phyloP scores from a whole-genome alignment of 1,140 invertebrate species.

The Eueides isabella region DNA sequence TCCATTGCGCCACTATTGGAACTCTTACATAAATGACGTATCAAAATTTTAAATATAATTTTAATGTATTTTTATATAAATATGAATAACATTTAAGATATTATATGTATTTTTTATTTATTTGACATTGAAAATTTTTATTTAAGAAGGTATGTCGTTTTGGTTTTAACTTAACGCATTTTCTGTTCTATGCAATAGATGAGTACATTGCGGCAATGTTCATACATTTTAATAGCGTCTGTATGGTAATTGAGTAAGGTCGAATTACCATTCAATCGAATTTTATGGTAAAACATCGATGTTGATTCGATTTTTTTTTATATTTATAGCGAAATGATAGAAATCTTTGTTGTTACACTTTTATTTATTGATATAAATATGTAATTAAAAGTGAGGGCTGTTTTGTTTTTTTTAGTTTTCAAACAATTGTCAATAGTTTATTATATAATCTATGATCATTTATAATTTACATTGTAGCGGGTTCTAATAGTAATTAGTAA shows the following conservation, averaged over 20 bases:
- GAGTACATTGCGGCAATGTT: background rate
- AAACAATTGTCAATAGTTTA: too few species aligned
- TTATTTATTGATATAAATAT: too few species aligned
- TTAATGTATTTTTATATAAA: background rate
- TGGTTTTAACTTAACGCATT: background rate
- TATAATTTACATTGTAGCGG: too few species aligned
- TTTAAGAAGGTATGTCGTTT: background rate
- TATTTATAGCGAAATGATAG: too few species aligned
- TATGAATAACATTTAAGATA: background rate
- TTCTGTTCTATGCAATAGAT: background rate
- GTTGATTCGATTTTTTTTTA: too few species aligned
- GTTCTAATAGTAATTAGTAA: too few species aligned
- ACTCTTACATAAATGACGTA: background rate
- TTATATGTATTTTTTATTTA: background rate
- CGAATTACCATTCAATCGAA: background rate
- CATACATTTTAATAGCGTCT: constrained; percentile 2
- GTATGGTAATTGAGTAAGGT: background rate
- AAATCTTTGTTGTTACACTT: too few species aligned
- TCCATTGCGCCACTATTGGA: too few species aligned
- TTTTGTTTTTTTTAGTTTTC: too few species aligned
- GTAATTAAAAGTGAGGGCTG: too few species aligned
- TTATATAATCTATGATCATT: too few species aligned
- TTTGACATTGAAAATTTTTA: background rate
- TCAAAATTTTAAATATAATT: background rate
- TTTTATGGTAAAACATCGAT: too few species aligned